A percentile compares a stretch with the other conserved stretches of the same genome.
phyloP scores from a whole-genome alignment of 2,888 invertebrate genomes.

The Eueremaeus valkanovi region DNA sequence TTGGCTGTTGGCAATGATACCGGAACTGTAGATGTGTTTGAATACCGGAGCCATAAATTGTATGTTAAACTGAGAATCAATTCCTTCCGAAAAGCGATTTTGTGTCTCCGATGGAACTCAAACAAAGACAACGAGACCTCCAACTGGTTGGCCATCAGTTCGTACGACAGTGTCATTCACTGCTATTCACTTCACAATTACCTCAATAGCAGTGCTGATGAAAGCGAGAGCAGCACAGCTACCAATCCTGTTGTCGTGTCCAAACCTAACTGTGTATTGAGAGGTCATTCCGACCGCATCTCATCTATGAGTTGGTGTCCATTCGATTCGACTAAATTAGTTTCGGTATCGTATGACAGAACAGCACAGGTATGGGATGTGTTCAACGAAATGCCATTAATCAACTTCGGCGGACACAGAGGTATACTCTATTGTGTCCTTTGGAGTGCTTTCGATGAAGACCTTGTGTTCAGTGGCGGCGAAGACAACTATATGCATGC shows the following conservation, averaged over 20 bases:
- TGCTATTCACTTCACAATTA: slow-evolving; percentile 27
- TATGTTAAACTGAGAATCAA: not conserved
- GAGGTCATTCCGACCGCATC: slow-evolving; percentile 36
- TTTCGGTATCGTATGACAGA: slow-evolving; percentile 66
- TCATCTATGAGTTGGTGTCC: slow-evolving; percentile 39
- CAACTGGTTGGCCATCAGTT: slow-evolving; percentile 34
- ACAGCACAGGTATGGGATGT: slow-evolving; percentile 69
- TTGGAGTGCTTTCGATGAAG: slow-evolving; percentile 64
- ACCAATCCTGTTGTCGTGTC: not conserved
- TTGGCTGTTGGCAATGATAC: slow-evolving; percentile 36
- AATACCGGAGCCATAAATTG: not conserved
- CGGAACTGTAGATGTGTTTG: slow-evolving; percentile 38
- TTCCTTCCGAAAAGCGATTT: not conserved
- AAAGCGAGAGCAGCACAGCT: not conserved
- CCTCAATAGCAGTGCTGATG: not conserved
- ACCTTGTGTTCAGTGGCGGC: slow-evolving; percentile 64
- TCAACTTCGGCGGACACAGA: slow-evolving; percentile 61
- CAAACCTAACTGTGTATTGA: not conserved
- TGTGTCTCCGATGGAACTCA: slow-evolving; percentile 20
- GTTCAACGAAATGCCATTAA: slow-evolving; percentile 57
- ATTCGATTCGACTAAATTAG: slow-evolving; percentile 54
- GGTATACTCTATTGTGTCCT: slow-evolving; percentile 59
- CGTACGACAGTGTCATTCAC: slow-evolving; percentile 12
- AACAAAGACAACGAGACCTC: slow-evolving; percentile 14
- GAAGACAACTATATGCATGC: slow-evolving; percentile 64